These are phyloP conservation scores for Trachythela sp. DNA, from an alignment of 64 coral and sea anemone genomes.

Conservation along the genomic window DNA sequence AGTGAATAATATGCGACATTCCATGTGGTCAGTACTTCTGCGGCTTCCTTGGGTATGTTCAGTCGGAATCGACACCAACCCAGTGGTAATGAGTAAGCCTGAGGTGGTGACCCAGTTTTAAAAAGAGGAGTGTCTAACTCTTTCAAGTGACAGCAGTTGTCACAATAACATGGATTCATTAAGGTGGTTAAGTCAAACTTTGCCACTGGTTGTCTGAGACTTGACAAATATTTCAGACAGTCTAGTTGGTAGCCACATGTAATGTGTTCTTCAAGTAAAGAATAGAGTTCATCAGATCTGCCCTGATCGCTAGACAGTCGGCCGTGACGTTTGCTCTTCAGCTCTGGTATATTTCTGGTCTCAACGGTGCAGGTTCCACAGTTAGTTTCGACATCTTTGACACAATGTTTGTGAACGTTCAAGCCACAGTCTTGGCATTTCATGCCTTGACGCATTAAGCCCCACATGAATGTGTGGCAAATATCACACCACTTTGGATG, in stretches of 20 bases:
- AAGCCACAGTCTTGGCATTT: slow-evolving; percentile 77
- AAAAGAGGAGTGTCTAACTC: slow-evolving; percentile 89
- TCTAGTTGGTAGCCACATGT: slow-evolving; percentile 83
- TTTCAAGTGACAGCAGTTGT: slow-evolving; percentile 71
- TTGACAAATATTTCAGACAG: slow-evolving; percentile 74
- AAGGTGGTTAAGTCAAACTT: slow-evolving; percentile 66
- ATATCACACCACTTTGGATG: slow-evolving; percentile 96
- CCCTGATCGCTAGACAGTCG: slow-evolving; percentile 32
- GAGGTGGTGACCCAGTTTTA: slow-evolving; percentile 79
- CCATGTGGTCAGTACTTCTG: slow-evolving; percentile 47
- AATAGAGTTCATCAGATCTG: slow-evolving; percentile 49
- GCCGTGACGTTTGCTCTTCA: slow-evolving; percentile 44
- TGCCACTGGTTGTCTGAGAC: slow-evolving; percentile 55
- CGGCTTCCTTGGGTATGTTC: background rate
- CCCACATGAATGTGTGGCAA: slow-evolving; percentile 92
- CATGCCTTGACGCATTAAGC: slow-evolving; percentile 84
- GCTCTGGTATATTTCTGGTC: slow-evolving; percentile 53
- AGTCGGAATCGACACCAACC: slow-evolving; percentile 92
- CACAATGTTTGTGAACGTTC: slow-evolving; percentile 79
- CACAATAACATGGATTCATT: slow-evolving; percentile 95
- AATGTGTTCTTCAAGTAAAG: slow-evolving; percentile 33
- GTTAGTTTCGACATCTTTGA: slow-evolving; percentile 42
- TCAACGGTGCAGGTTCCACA: slow-evolving; percentile 56
- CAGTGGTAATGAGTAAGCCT: slow-evolving; percentile 78
- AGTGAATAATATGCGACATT: slow-evolving; percentile 95